phyloP scores from a whole-genome alignment of 2,888 invertebrate species.

The Azorinus chamasolen region DNA sequence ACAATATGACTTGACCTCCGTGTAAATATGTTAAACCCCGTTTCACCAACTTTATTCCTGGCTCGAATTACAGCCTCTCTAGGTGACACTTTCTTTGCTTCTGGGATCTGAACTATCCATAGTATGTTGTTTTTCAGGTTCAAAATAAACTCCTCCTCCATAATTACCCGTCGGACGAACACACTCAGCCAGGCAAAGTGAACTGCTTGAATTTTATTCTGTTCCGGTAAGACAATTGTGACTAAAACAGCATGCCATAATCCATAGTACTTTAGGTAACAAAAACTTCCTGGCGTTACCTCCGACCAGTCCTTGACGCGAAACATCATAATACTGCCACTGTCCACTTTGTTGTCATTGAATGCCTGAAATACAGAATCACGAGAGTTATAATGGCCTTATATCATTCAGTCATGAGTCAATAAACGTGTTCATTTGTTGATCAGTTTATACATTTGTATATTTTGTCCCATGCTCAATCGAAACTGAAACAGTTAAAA shows the following conservation, averaged over 20 bases:
- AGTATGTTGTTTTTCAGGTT: background rate
- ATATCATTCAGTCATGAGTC: no score
- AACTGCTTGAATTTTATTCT: background rate
- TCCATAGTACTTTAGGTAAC: constrained; percentile 5
- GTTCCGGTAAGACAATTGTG: background rate
- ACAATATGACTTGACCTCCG: constrained; percentile 11
- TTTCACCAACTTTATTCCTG: constrained; percentile 1
- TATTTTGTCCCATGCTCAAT: no score
- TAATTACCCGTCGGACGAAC: background rate
- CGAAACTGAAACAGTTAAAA: no score
- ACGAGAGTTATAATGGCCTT: no score
- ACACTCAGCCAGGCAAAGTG: background rate
- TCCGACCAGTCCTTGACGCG: no score
- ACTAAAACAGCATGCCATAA: constrained; percentile 14
- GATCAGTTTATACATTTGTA: no score
- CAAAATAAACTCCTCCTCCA: background rate
- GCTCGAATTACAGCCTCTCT: background rate
- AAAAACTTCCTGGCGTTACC: background rate
- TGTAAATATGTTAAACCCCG: constrained; percentile 16
- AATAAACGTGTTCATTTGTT: no score
- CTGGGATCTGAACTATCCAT: constrained; percentile 1
- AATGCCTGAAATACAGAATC: no score
- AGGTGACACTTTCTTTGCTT: background rate
- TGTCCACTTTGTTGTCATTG: no score
- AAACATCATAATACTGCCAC: no score